phyloP scores from a whole-genome alignment of 92 coral and sea anemone genomes.

The Phenganax subtilis region DNA sequence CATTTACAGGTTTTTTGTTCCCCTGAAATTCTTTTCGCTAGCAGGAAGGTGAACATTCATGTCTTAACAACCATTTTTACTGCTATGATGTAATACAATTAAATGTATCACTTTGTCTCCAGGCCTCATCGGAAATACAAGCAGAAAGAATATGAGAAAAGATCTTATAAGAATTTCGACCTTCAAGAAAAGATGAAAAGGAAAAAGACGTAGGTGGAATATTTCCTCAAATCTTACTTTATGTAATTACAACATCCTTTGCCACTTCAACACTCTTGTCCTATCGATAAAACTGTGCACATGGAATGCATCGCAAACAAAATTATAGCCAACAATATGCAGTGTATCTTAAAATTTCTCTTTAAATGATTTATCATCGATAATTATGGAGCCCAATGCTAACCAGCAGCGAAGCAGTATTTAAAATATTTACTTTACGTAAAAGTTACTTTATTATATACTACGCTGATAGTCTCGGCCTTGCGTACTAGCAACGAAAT shows the following conservation, averaged over 20 bases:
- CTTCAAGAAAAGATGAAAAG: constrained; percentile 39
- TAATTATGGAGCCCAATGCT: neutral
- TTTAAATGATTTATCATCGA: neutral
- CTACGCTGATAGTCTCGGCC: neutral
- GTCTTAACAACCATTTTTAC: neutral
- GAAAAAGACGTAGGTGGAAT: constrained; percentile 16
- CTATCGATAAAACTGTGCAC: no score
- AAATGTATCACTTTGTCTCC: neutral
- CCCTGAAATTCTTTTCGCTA: neutral
- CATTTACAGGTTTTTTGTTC: neutral
- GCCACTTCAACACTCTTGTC: no score
- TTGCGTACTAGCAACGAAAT: neutral
- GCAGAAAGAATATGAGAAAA: constrained; percentile 67
- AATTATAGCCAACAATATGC: no score
- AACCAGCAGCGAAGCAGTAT: neutral
- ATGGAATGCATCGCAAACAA: no score
- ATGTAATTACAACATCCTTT: no score
- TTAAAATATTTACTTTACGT: neutral
- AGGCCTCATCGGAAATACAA: constrained; percentile 84
- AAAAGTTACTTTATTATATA: no score
- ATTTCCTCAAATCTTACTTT: no score
- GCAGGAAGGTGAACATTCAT: neutral
- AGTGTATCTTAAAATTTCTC: neutral
- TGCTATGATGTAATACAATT: neutral
- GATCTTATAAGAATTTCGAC: constrained; percentile 54